phyloP scores from a whole-genome alignment of 2,888 invertebrate species.

The Tenthredo livida region DNA sequence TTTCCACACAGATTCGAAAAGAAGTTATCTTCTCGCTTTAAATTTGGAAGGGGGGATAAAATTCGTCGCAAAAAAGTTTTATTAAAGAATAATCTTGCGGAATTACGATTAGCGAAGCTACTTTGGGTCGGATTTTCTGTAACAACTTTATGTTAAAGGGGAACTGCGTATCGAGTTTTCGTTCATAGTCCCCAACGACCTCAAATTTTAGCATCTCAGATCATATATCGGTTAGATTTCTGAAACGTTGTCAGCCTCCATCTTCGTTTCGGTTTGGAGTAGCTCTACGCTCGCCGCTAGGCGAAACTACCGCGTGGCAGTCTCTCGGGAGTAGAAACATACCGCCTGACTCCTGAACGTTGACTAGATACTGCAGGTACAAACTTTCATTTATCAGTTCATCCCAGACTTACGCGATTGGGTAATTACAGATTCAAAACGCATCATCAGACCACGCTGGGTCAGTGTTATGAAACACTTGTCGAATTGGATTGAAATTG shows the following conservation, averaged over 20 bases:
- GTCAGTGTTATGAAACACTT: too few species aligned
- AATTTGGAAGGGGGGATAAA: background rate
- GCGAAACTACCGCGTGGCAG: background rate
- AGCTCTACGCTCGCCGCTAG: background rate
- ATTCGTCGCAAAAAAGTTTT: background rate
- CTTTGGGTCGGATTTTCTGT: background rate
- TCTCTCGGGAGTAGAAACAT: background rate
- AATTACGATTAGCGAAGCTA: background rate
- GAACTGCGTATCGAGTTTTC: background rate
- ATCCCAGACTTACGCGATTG: background rate
- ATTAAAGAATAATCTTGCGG: background rate
- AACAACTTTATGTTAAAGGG: background rate
- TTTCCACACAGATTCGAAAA: background rate
- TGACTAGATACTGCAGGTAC: background rate
- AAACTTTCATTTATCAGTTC: background rate
- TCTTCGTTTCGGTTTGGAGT: background rate
- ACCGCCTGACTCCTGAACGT: background rate
- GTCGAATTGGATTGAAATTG: background rate
- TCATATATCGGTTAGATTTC: background rate
- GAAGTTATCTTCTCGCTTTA: conserved; percentile 8
- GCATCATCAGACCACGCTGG: too few species aligned
- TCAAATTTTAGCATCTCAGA: background rate
- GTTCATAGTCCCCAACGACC: background rate
- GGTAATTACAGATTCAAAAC: background rate
- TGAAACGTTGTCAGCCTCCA: background rate